Percentiles rank a stretch among this genome's conserved stretches.
These are phyloP conservation scores for Portevinia maculata DNA, from an alignment of 2,888 invertebrate species.

Conservation along the genomic window DNA sequence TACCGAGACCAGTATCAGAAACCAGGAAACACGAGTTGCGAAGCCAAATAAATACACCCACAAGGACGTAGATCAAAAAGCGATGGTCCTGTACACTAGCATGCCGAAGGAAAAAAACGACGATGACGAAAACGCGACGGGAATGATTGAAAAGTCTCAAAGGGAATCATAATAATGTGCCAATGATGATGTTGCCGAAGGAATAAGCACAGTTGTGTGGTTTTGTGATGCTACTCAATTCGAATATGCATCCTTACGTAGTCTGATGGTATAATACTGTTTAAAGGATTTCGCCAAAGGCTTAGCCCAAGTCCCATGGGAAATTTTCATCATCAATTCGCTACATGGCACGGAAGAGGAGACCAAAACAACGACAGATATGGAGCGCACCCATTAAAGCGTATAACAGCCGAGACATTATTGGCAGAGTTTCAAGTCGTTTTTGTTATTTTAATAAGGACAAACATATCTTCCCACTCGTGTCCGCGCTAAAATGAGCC, in stretches of 20 bases:
- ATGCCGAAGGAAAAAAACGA: neutral
- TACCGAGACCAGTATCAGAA: constrained; percentile 9
- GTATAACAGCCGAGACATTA: constrained; percentile 47
- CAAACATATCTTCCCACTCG: constrained; percentile 15
- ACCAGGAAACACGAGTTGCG: constrained; percentile 28
- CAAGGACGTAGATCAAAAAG: constrained; percentile 27
- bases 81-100: neutral
- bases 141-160: constrained; percentile 26
- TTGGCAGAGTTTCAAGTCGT: constrained; percentile 49
- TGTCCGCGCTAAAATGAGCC: neutral
- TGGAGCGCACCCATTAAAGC: constrained; percentile 43
- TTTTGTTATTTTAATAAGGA: constrained; percentile 61
- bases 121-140: constrained; percentile 14
- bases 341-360: constrained; percentile 6
- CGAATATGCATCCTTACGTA: neutral
- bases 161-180: constrained; percentile 22
- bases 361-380: neutral
- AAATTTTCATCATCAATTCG: constrained; percentile 48
- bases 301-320: constrained; percentile 62
- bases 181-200: constrained; percentile 1
- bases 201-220: constrained; percentile 56
- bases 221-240: constrained; percentile 30
- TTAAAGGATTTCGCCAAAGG: constrained; percentile 65
- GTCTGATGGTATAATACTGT: constrained; percentile 27
- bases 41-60: constrained; percentile 57